Base-by-base conservation (phyloP, 2,797 vertebrate genomes). In the Alectoris magna region DNA sequence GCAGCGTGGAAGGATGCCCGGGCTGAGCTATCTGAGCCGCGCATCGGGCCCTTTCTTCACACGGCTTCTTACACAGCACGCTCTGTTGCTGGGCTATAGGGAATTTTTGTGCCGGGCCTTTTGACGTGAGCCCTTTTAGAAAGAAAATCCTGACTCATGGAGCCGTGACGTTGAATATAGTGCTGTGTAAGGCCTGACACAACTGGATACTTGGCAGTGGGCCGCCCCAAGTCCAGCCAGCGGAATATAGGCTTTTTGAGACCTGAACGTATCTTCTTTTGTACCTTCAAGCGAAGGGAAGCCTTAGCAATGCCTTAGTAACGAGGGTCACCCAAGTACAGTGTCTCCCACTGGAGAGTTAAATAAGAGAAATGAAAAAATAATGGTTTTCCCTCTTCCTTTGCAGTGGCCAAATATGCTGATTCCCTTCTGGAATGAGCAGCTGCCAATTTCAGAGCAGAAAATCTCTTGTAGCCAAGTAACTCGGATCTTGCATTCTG, bases 111-210 rank as follows among this genome's bases (percentile, higher is more conserved):
- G 75, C 82, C 0, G 8, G 85, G 60, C 49, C 84, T 94, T 96
- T 96, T 97, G 97, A 95, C 93, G 96, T 95, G 97, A 88, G 94
- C 88, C 81, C 90, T 94, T 96, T 96, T 93, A 96, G 96, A 96
- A 88, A 94, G 92, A 96, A 96, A 97, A 58, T 55, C 97, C 97
- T 98, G 97, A 98, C 97, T 98, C 98, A 98, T 81, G 96, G 77
- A 96, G 96, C 88, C 1, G 19, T 96, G 97, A 97, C 86, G 94
- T 88, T 94, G 91, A 91, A 74, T 80, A 70, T 62, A 36, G 70
- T 76, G 89, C 91, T 93, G 91, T 95, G 94, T 93, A 92, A 96
- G 94, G 93, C 95, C 92, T 96, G 91, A 91, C 49, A 86, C 95
- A 88, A 95, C 96, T 87, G 96, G 95, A 91, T 68, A 94, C 85